Base-by-base conservation (phyloP, 2,797 vertebrate genomes). In the Crypturellus tataupa region DNA sequence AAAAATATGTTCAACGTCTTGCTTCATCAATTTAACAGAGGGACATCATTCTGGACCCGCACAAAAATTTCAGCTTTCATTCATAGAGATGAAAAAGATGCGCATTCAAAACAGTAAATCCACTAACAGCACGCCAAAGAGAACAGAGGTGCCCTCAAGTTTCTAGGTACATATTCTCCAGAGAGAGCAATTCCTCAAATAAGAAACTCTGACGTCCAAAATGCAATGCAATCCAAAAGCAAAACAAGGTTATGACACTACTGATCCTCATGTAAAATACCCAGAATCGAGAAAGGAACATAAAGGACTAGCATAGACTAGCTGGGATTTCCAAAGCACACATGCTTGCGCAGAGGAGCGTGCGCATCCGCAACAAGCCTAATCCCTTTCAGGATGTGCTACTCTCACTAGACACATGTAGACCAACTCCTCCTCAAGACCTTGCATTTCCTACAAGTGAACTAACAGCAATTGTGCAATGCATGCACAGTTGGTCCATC, bases 51-150 rank as follows among this genome's bases (percentile, higher is more conserved):
- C 85, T 77, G 63, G 47, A 92, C n/a, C 25, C 53, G 19, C 24
- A 70, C 31, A 90, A 75, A 35, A 92, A 65, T 39, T 76, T 60
- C 71, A 93, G 29, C 39, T 67, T 78, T 88, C 89, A 68, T 80
- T 92, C 94, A 90, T 20, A 33, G 10, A 27, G 53, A 21, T 84
- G 76, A 80, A 59, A 89, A 58, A 20, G 25, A 85, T 46, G 19
- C 33, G 77, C 19, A 69, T 7, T 17, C 73, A 56, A 47, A 71
- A 31, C n/a, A 63, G 21, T 21, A 76, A 81, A 72, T 3, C n/a
- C 27, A 7, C 55, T 23, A 89, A 47, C 18, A 53, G 4, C 17
- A 67, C 5, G 37, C 20, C 8, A 49, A 69, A 82, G 64, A 80
- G 71, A 68, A 62, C 35, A 63, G 65, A 81, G 49, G 10, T 42